Evolutionary conservation across 2,797 vertebrate genomes (phyloP).

Genomic region (Rhodeus uyekii): DNA sequence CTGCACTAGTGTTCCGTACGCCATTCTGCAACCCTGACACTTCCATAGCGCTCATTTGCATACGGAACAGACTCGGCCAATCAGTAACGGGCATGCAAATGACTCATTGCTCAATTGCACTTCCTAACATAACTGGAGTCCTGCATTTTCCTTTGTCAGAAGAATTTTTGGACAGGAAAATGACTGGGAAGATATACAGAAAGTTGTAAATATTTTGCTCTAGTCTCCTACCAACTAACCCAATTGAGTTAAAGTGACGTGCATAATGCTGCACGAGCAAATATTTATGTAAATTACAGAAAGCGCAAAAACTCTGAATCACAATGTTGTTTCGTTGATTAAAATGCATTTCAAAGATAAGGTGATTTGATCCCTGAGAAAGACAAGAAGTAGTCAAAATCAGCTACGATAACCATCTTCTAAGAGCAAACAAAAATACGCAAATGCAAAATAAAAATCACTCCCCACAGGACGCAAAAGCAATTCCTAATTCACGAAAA

Average conservation of each 20-base stretch:
- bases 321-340: slow-evolving; percentile 8
- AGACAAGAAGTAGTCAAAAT: slow-evolving; percentile 22
- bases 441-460: slow-evolving; percentile 33
- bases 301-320: background rate
- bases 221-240: background rate
- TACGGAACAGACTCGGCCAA: slow-evolving; percentile 4
- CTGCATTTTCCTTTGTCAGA: background rate
- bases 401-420: slow-evolving; percentile 40
- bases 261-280: background rate
- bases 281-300: background rate
- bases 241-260: background rate
- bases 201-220: background rate
- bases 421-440: slow-evolving; percentile 13
- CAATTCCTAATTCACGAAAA: slow-evolving; percentile 40
- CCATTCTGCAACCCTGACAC: background rate
- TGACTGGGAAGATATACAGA: background rate
- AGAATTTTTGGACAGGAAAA: background rate
- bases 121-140: background rate
- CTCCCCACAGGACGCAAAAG: slow-evolving; percentile 1
- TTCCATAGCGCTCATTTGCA: slow-evolving; percentile 37
- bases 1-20: background rate
- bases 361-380: background rate
- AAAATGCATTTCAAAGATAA: background rate
- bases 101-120: background rate
- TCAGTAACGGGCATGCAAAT: slow-evolving; percentile 28